Percentiles rank a stretch among this genome's conserved stretches.
Evolutionary conservation across 1,140 invertebrate species (phyloP).

Genomic region (Lanistes nyassanus): DNA sequence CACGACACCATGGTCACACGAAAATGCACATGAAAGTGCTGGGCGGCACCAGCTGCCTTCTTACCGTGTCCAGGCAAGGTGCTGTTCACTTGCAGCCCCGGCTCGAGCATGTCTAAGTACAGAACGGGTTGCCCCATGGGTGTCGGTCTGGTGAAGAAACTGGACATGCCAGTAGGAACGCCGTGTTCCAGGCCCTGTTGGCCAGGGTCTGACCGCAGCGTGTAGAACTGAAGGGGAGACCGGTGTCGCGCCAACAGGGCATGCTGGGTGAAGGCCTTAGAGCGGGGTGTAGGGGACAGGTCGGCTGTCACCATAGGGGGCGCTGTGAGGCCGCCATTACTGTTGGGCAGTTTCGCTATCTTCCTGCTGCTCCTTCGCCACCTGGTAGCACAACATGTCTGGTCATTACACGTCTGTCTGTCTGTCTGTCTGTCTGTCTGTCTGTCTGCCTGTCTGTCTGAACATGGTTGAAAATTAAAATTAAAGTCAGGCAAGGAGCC

Average conservation of each 20-base stretch:
- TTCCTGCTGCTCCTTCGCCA: neutral
- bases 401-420: neutral
- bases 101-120: constrained; percentile 28
- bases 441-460: neutral
- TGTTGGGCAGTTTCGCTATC: neutral
- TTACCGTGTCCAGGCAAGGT: neutral
- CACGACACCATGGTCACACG: no score
- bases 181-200: neutral
- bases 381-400: neutral
- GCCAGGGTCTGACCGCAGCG: constrained; percentile 27
- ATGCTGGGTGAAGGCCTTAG: constrained; percentile 33
- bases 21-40: no score
- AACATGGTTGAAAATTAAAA: no score
- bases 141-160: constrained; percentile 15
- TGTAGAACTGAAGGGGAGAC: constrained; percentile 33
- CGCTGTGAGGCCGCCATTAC: neutral
- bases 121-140: constrained; percentile 29
- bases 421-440: neutral
- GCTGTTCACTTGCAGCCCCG: neutral
- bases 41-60: neutral
- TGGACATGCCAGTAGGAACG: neutral
- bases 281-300: neutral
- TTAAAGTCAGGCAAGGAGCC: no score
- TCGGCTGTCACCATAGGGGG: no score
- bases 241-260: constrained; percentile 7